A percentile compares a stretch with the other conserved stretches of the same genome.
phyloP scores from a whole-genome alignment of 1,140 invertebrate species.

The Drosophila gunungcola region DNA sequence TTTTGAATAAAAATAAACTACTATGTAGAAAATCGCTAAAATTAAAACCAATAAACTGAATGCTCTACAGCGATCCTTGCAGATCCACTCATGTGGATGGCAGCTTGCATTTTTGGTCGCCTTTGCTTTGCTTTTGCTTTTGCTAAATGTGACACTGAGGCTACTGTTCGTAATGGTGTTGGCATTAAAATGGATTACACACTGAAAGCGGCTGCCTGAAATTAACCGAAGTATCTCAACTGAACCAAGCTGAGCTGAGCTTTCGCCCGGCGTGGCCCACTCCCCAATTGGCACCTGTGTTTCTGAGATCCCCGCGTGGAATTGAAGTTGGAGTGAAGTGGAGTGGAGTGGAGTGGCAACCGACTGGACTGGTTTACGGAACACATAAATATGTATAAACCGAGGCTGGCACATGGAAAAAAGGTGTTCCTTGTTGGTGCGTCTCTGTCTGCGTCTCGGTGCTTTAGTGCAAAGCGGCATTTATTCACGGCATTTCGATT shows the following conservation, averaged over 20 bases:
- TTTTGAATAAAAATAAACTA: neutral
- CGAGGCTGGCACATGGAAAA: slow-evolving; percentile 23
- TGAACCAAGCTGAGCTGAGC: slow-evolving; percentile 51
- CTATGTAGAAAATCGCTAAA: neutral
- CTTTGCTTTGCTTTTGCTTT: slow-evolving; percentile 49
- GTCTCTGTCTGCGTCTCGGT: slow-evolving; percentile 47
- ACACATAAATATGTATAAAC: slow-evolving; percentile 18
- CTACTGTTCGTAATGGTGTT: slow-evolving; percentile 83
- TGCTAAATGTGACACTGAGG: slow-evolving; percentile 82
- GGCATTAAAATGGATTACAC: slow-evolving; percentile 83
- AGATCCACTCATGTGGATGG: slow-evolving; percentile 52
- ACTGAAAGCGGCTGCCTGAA: slow-evolving; percentile 69
- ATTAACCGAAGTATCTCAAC: slow-evolving; percentile 32
- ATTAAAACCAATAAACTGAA: neutral
- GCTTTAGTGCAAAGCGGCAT: slow-evolving; percentile 80
- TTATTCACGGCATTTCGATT: slow-evolving; percentile 83
- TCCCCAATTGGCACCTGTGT: slow-evolving; percentile 48
- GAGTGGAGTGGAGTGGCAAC: neutral
- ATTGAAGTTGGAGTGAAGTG: slow-evolving; percentile 1
- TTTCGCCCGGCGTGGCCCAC: slow-evolving; percentile 53
- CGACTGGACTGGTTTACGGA: slow-evolving; percentile 46
- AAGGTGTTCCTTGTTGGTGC: slow-evolving; percentile 78
- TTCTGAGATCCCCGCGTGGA: slow-evolving; percentile 10
- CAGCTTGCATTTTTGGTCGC: slow-evolving; percentile 56
- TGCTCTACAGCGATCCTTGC: slow-evolving; percentile 18